phyloP scores from a whole-genome alignment of 2,113 vertebrate species.

The Zapornia atra region DNA sequence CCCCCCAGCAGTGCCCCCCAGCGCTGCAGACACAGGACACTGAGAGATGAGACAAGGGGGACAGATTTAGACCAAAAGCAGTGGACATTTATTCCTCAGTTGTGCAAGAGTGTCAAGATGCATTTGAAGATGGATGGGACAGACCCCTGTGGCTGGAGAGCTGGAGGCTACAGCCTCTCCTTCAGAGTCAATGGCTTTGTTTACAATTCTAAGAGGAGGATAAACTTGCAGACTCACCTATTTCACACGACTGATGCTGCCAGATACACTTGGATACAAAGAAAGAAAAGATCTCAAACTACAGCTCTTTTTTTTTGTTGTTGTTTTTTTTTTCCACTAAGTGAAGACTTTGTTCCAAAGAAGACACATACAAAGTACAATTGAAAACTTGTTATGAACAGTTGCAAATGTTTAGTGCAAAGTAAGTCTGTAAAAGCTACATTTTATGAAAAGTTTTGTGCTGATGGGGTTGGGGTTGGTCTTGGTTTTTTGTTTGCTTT shows the following conservation, averaged over 20 bases:
- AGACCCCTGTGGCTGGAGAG: constrained; percentile 50
- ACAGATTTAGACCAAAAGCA: constrained; percentile 79
- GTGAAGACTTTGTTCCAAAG: constrained; percentile 74
- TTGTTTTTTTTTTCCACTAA: constrained; percentile 56
- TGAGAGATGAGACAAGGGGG: constrained; percentile 73
- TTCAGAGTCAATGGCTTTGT: constrained; percentile 54
- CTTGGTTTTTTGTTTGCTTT: not conserved
- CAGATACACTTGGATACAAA: constrained; percentile 76
- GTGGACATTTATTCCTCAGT: constrained; percentile 81
- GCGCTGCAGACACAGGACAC: not conserved
- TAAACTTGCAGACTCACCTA: constrained; percentile 72
- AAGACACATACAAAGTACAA: constrained; percentile 77
- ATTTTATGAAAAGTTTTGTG: constrained; percentile 75
- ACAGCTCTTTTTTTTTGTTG: too few relatives aligned
- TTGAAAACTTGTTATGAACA: constrained; percentile 73
- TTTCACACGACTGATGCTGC: constrained; percentile 72
- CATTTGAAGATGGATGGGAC: constrained; percentile 54
- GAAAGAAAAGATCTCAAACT: constrained; percentile 70
- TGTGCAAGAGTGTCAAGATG: constrained; percentile 80
- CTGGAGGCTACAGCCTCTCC: constrained; percentile 54
- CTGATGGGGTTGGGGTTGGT: constrained; percentile 67
- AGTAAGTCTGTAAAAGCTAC: constrained; percentile 75
- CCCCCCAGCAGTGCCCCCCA: not conserved
- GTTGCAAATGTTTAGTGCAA: constrained; percentile 78
- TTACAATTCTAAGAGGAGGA: constrained; percentile 71